Evolutionary conservation across 2,797 vertebrate species (phyloP), one percentile per base, ranked within the genome.

Genomic region (Lutjanus argentimaculatus): DNA sequence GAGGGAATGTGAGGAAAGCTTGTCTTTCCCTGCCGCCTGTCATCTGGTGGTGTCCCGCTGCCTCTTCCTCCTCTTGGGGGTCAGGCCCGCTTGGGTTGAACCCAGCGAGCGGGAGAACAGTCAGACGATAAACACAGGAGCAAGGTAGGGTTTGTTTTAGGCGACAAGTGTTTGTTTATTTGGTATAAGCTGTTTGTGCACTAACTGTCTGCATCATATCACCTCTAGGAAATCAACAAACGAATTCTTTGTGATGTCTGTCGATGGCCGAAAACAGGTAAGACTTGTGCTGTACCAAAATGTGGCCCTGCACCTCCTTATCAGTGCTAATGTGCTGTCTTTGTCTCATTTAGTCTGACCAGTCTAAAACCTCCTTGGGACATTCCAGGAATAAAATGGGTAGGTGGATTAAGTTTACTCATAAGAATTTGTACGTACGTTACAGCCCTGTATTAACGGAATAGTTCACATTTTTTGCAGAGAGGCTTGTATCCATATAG

Each of bases 41-140:
- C 95, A 95, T 91, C 90, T 95, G 87, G 90, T 97, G 69, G 94
- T 96, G 63, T 95, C 95, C 72, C 96, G 95, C 75, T 96, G 95
- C 79, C 92, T 96, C 66, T 96, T 96, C 86, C 95, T 97, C 67
- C 91, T 97, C 64, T 89, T 96, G 52, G 95, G 95, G 16, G 95
- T 97, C 66, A 88, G 91, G 51, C 89, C 96, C 9, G 95, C 96
- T 49, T 96, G 95, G 95, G 90, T 91, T 66, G 95, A 96, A 62
- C 91, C 92, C 21, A 85, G 78, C 2, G 91, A 93, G 69, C 75
- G 36, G 5, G 87, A 92, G 21, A 90, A 71, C 11, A 59, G 57
- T 51, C 85, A 82, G 45, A 12, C 73, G 9, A 13, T 76, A 30
- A 90, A 61, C 63, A 48, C 36, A 9, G 84, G 75, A 52, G n/a